A percentile compares a stretch with the other conserved stretches of the same genome.
Evolutionary conservation across 2,797 vertebrate genomes (phyloP).

Genomic region (Muscicapa striata): DNA sequence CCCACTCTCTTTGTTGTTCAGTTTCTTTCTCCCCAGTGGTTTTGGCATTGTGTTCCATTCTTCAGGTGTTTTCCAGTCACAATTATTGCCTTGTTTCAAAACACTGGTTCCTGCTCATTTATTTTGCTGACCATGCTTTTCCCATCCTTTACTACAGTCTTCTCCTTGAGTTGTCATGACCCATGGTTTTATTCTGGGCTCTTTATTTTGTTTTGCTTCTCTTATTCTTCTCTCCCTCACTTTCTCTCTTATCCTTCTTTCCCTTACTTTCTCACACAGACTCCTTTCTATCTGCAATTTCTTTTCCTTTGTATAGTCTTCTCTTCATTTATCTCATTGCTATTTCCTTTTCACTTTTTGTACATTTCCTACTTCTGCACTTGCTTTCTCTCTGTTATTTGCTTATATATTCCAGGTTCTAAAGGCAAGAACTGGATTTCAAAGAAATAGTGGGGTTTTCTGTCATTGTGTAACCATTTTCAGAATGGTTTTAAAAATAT

Average conservation of each 20-base stretch:
- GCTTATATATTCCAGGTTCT: background rate
- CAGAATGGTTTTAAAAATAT: background rate
- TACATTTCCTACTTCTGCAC: background rate
- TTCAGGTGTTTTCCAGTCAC: slow-evolving; percentile 7
- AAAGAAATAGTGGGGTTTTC: background rate
- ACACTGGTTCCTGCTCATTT: background rate
- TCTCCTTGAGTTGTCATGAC: background rate
- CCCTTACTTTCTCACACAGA: background rate
- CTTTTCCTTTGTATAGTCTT: background rate
- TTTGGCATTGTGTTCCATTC: slow-evolving; percentile 8
- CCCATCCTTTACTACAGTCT: background rate
- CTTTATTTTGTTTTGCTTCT: background rate
- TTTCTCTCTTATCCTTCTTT: background rate
- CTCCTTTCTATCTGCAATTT: background rate
- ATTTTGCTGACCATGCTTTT: background rate
- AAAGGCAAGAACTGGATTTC: background rate
- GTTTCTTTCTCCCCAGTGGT: slow-evolving; percentile 18
- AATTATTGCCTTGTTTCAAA: slow-evolving; percentile 28
- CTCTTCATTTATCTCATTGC: background rate
- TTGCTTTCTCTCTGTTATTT: background rate
- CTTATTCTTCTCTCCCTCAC: background rate
- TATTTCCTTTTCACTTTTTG: background rate
- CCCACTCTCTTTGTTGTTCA: background rate
- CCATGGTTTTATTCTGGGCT: background rate
- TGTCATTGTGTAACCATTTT: background rate